A percentile compares a stretch with the other conserved stretches of the same genome.
These are phyloP conservation scores for Nasonovia ribisnigri DNA, from an alignment of 2,888 invertebrate genomes.

Conservation along the genomic window DNA sequence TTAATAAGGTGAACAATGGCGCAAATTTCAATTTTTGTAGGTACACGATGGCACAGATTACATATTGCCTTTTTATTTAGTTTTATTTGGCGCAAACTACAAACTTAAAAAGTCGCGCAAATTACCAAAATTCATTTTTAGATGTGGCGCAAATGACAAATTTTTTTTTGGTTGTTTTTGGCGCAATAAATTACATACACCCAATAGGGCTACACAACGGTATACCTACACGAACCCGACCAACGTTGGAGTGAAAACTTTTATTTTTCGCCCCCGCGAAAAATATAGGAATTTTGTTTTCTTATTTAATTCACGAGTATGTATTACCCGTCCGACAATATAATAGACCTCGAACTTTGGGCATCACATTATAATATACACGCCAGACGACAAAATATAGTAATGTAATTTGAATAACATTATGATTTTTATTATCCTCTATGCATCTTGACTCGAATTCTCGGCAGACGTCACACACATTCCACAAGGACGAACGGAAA, in stretches of 20 bases:
- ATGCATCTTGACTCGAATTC: constrained; percentile 27
- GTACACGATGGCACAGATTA: no score
- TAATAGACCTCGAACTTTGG: not conserved
- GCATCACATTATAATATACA: not conserved
- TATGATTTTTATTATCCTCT: not conserved
- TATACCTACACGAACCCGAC: not conserved
- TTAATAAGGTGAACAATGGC: no score
- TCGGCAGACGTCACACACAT: constrained; percentile 2
- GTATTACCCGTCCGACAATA: not conserved
- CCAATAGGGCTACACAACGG: not conserved
- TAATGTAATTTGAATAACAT: constrained; percentile 45
- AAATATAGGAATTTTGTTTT: not conserved
- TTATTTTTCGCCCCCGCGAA: not conserved
- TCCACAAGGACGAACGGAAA: constrained; percentile 42
- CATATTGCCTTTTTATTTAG: no score
- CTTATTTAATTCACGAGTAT: not conserved
- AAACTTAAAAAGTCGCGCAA: no score
- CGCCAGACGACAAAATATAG: not conserved
- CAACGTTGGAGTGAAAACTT: not conserved
- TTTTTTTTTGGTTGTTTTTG: no score
- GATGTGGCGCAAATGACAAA: no score
- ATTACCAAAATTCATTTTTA: no score
- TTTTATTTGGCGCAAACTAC: no score
- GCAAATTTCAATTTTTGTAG: no score
- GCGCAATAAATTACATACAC: no score